These are phyloP conservation scores for Lithophane leautieri DNA, from an alignment of 2,888 invertebrate genomes.

Conservation along the genomic window DNA sequence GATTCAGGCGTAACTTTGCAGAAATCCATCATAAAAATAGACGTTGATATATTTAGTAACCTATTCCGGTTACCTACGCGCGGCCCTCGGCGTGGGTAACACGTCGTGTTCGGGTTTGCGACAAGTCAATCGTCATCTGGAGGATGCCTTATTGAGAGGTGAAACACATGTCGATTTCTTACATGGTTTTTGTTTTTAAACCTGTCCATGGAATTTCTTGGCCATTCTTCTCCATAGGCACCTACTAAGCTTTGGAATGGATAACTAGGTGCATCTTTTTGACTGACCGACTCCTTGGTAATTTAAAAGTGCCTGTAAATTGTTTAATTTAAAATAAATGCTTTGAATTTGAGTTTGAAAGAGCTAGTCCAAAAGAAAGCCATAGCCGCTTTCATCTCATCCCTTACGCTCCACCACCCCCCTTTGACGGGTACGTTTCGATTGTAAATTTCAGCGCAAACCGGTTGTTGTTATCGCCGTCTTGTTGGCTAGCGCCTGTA, in stretches of 20 bases:
- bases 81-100: too few species aligned
- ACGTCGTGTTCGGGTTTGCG: too few species aligned
- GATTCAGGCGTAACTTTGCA: too few species aligned
- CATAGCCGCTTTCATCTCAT: constrained; percentile 29
- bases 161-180: too few species aligned
- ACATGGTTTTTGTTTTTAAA: too few species aligned
- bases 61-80: too few species aligned
- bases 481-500: constrained; percentile 56
- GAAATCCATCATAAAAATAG: too few species aligned
- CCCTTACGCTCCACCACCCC: not conserved
- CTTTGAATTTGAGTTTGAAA: not conserved
- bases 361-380: not conserved
- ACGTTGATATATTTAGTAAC: too few species aligned
- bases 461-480: constrained; percentile 71
- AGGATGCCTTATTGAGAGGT: too few species aligned
- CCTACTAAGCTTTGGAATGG: not conserved
- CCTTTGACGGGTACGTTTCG: constrained; percentile 73
- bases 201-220: not conserved
- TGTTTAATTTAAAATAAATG: not conserved
- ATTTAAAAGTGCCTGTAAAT: not conserved
- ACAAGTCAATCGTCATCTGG: too few species aligned
- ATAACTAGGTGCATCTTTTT: not conserved
- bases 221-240: not conserved
- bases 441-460: constrained; percentile 78
- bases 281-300: not conserved